A percentile compares a stretch with the other conserved stretches of the same genome.
phyloP scores from a whole-genome alignment of 2,113 vertebrate species.

The Bubalus kerabau region DNA sequence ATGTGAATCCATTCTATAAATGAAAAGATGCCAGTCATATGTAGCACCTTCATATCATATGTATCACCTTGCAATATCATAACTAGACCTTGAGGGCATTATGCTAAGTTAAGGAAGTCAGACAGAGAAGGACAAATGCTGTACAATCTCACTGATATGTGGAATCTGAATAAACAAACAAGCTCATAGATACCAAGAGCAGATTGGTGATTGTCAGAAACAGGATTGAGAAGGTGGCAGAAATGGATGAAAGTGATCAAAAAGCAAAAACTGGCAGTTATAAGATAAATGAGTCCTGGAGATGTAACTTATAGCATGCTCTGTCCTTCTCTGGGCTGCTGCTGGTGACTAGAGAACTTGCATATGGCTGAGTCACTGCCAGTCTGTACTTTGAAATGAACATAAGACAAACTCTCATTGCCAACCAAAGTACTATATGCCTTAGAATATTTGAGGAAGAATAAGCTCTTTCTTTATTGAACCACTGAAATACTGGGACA shows the following conservation, averaged over 20 bases:
- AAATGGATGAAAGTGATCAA: not conserved
- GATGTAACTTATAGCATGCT: not conserved
- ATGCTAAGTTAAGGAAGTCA: not conserved
- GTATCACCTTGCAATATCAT: not conserved
- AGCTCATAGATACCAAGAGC: not conserved
- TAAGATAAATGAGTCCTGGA: not conserved
- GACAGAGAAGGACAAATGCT: not conserved
- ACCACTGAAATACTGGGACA: not conserved
- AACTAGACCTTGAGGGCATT: not conserved
- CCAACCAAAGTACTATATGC: not conserved
- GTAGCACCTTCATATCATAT: not conserved
- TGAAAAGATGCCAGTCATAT: not conserved
- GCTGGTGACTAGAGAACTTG: not conserved
- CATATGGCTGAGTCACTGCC: not conserved
- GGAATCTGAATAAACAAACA: not conserved
- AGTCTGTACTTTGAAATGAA: not conserved
- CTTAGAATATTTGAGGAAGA: not conserved
- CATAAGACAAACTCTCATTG: fast-evolving
- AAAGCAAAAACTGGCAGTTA: not conserved
- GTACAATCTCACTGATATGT: not conserved
- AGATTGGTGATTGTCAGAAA: not conserved
- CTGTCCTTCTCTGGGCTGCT: not conserved
- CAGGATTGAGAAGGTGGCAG: not conserved
- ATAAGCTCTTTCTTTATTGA: not conserved
- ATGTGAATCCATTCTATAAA: not conserved